These are phyloP conservation scores for Pangasianodon hypophthalmus DNA, from an alignment of 2,113 vertebrate species.

Conservation along the genomic window DNA sequence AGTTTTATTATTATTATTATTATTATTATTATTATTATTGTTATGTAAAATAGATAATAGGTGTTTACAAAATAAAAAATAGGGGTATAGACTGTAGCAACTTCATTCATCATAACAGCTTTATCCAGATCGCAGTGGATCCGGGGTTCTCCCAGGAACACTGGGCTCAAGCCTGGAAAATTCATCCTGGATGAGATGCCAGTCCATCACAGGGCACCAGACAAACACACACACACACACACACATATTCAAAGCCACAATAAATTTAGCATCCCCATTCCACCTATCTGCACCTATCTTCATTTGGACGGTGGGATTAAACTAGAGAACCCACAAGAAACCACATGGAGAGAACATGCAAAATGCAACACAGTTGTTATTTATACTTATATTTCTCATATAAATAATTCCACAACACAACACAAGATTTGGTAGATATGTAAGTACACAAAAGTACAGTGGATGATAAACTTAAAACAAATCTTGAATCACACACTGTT, in stretches of 20 bases:
- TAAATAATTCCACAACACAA: background rate
- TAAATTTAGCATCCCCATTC: background rate
- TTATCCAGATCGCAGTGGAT: background rate
- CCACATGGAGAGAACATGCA: background rate
- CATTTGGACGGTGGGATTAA: background rate
- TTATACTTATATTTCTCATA: background rate
- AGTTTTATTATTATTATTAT: too few species aligned
- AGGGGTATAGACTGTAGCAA: too few species aligned
- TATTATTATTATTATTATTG: too few species aligned
- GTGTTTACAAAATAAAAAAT: too few species aligned
- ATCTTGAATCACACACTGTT: background rate
- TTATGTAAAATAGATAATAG: too few species aligned
- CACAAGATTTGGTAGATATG: background rate
- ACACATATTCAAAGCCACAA: background rate
- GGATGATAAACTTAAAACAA: background rate
- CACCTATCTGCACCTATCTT: background rate
- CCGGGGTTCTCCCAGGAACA: background rate
- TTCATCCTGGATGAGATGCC: background rate
- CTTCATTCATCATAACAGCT: background rate
- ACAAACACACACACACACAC: background rate
- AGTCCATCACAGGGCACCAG: background rate
- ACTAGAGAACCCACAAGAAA: background rate
- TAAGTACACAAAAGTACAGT: background rate
- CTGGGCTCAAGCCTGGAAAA: background rate
- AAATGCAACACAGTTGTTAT: background rate